These are phyloP conservation scores for Pipistrellus kuhlii DNA, from an alignment of 2,797 vertebrate genomes.

Conservation along the genomic window DNA sequence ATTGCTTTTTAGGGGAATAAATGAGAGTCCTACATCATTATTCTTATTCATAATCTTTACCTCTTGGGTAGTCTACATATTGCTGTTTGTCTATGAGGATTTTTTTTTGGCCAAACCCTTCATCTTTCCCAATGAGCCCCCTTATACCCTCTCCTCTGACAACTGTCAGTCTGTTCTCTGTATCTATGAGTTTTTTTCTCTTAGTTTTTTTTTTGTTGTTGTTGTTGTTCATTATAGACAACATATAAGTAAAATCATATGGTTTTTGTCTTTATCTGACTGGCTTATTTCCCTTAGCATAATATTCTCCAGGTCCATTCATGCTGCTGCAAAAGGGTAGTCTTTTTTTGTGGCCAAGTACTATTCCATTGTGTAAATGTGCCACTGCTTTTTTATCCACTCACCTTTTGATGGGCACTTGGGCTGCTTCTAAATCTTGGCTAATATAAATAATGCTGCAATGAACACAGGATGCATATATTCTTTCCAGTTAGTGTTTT, in stretches of 20 bases:
- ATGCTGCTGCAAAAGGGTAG: background rate
- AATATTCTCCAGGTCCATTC: background rate
- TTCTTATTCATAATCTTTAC: slow-evolving; percentile 33
- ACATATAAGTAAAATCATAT: background rate
- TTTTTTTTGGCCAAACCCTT: background rate
- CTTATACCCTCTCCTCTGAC: background rate
- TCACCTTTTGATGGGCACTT: background rate
- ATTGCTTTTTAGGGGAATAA: background rate
- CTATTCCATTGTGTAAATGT: background rate
- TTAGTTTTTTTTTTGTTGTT: background rate
- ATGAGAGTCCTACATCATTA: background rate
- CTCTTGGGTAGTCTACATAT: background rate
- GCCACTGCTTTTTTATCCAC: background rate
- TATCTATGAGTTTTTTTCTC: background rate
- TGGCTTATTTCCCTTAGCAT: background rate
- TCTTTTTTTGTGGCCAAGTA: background rate
- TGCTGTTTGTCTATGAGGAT: background rate
- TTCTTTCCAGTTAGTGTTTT: background rate
- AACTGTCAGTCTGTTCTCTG: background rate
- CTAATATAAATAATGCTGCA: background rate
- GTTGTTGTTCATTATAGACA: background rate
- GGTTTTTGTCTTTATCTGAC: background rate
- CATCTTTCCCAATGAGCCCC: background rate
- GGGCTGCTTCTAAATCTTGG: background rate
- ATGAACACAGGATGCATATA: background rate